phyloP scores from a whole-genome alignment of 2,888 invertebrate genomes.

The Acleris literana region DNA sequence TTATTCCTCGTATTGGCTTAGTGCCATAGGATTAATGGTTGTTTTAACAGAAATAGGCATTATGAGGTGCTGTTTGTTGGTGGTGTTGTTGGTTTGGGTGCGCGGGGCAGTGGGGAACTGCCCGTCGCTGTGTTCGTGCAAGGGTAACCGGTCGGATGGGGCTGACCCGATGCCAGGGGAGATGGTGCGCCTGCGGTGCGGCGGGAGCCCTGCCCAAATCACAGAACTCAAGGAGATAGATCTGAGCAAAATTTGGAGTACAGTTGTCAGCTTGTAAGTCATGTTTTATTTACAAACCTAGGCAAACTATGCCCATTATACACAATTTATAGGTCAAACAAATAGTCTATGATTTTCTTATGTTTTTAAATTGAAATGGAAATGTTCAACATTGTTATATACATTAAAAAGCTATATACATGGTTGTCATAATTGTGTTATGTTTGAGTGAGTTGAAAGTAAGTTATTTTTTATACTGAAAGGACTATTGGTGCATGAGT shows the following conservation, averaged over 20 bases:
- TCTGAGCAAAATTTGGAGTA: conserved; percentile 83
- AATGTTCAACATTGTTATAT: no score
- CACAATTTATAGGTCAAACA: background rate
- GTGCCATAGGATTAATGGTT: conserved; percentile 74
- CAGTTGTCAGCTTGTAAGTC: conserved; percentile 87
- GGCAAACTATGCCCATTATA: background rate
- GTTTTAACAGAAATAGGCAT: conserved; percentile 64
- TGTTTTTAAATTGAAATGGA: no score
- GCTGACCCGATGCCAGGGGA: conserved; percentile 82
- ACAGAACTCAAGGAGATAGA: conserved; percentile 85
- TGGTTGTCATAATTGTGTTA: no score
- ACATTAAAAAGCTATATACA: no score
- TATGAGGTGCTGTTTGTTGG: conserved; percentile 63
- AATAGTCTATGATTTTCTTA: no score
- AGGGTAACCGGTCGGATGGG: conserved; percentile 80
- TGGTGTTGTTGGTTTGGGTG: conserved; percentile 57
- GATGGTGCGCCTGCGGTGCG: conserved; percentile 85
- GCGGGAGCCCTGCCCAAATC: conserved; percentile 83
- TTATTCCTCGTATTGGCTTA: conserved; percentile 74
- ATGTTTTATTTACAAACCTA: background rate
- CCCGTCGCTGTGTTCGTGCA: conserved; percentile 81
- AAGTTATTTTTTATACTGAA: no score
- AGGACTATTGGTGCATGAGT: no score
- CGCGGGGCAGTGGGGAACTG: conserved; percentile 61
- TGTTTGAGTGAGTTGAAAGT: no score